Evolutionary conservation across 2,797 vertebrate genomes (phyloP).

Genomic region (Acipenser ruthenus): DNA sequence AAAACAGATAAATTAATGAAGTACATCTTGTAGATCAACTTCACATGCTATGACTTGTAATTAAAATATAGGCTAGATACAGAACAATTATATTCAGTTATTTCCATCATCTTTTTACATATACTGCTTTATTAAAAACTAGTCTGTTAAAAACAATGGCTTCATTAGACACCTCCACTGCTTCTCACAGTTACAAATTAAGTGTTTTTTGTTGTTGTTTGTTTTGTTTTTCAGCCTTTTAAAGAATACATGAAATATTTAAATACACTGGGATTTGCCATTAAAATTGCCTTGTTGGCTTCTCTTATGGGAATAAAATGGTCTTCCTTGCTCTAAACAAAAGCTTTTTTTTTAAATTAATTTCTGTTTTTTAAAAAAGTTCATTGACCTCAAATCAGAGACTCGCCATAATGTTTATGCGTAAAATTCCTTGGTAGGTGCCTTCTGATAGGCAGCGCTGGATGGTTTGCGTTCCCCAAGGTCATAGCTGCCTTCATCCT

Average conservation of each 20-base stretch:
- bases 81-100: conserved; percentile 58
- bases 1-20: conserved; percentile 95
- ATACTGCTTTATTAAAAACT: conserved; percentile 53
- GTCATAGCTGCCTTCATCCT: conserved; percentile 96
- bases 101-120: conserved; percentile 44
- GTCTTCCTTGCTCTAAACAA: conserved; percentile 90
- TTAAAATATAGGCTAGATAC: conserved; percentile 68
- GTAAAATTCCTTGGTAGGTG: conserved; percentile 96
- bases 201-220: conserved; percentile 43
- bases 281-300: conserved; percentile 60
- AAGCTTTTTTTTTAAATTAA: conserved; percentile 66
- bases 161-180: conserved; percentile 68
- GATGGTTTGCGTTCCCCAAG: conserved; percentile 88
- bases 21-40: conserved; percentile 77
- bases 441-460: conserved; percentile 87
- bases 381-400: conserved; percentile 77
- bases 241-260: conserved; percentile 75
- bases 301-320: conserved; percentile 50
- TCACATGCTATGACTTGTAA: conserved; percentile 72
- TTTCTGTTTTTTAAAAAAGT: conserved; percentile 56
- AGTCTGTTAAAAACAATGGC: conserved; percentile 69
- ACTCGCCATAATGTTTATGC: conserved; percentile 72
- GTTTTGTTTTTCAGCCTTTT: conserved; percentile 44
- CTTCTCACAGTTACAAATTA: conserved; percentile 74
- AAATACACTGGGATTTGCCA: conserved; percentile 82